Conservation (phyloP, 35 echinoderm and acorn worm species). For the Apostichopus parvimensis region DNA sequence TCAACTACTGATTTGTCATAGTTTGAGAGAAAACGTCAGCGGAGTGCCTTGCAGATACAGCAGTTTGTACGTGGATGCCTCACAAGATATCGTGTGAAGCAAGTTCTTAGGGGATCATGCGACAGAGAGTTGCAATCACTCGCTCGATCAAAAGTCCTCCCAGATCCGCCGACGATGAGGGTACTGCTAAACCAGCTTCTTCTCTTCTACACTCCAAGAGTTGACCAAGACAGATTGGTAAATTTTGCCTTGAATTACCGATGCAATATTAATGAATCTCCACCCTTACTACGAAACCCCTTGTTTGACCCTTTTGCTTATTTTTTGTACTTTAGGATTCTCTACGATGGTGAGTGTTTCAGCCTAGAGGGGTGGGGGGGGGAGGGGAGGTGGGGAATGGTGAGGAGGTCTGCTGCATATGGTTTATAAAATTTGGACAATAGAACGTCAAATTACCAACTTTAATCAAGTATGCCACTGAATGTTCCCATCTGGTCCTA, state of each 20-base stretch:
- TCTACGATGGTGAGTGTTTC: no score
- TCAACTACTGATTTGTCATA: background rate
- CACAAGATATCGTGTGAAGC: slow-evolving; percentile 2
- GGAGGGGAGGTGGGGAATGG: no score
- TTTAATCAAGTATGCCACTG: no score
- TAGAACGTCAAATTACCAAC: no score
- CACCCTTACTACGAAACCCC: no score
- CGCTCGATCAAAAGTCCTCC: background rate
- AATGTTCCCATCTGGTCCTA: no score
- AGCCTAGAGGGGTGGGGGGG: no score
- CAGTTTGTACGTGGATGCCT: slow-evolving; percentile 16
- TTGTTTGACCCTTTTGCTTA: no score
- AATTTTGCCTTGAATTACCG: background rate
- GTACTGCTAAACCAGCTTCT: slow-evolving; percentile 20
- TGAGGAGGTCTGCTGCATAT: no score
- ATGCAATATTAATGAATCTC: no score
- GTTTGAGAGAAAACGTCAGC: slow-evolving; percentile 34
- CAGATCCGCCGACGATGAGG: background rate
- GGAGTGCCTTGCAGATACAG: slow-evolving; percentile 36
- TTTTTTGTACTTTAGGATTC: no score
- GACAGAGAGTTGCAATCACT: slow-evolving; percentile 1
- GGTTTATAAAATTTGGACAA: no score
- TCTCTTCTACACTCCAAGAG: background rate
- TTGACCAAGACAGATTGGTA: slow-evolving; percentile 28
- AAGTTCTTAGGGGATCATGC: slow-evolving; percentile 13